phyloP scores from a whole-genome alignment of 2,113 vertebrate genomes.

The Epinephelus lanceolatus region DNA sequence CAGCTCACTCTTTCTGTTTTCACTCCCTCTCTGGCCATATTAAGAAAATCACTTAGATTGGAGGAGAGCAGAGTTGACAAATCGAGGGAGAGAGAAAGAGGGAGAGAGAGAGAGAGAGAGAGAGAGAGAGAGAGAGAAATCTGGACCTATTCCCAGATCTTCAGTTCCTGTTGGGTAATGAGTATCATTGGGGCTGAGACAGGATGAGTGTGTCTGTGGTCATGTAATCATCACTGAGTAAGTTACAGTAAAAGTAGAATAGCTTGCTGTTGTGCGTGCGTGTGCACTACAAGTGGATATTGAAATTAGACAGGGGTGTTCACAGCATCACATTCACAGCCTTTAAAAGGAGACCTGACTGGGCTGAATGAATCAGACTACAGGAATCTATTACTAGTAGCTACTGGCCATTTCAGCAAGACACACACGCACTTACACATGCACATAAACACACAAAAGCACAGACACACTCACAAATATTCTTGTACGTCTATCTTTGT shows the following conservation, averaged over 20 bases:
- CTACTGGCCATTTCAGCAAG: constrained; percentile 46
- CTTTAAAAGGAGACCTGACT: constrained; percentile 77
- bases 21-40: constrained; percentile 65
- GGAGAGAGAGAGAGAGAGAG: neutral
- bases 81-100: neutral
- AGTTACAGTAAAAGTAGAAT: constrained; percentile 17
- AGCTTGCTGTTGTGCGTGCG: neutral
- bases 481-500: no score
- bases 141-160: constrained; percentile 62
- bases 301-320: constrained; percentile 33
- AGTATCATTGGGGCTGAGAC: constrained; percentile 21
- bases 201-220: constrained; percentile 8
- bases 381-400: constrained; percentile 60
- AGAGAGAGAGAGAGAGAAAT: neutral
- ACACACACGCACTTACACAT: neutral
- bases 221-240: constrained; percentile 25
- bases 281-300: neutral
- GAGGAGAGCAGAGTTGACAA: constrained; percentile 36
- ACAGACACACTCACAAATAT: no score
- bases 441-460: neutral
- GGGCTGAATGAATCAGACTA: constrained; percentile 52
- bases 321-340: constrained; percentile 30
- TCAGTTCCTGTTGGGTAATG: constrained; percentile 70
- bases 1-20: constrained; percentile 21
- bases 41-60: constrained; percentile 63